A percentile compares a stretch with the other conserved stretches of the same genome.
Conservation (phyloP, 2,797 vertebrate species). For the Potorous gilbertii region DNA sequence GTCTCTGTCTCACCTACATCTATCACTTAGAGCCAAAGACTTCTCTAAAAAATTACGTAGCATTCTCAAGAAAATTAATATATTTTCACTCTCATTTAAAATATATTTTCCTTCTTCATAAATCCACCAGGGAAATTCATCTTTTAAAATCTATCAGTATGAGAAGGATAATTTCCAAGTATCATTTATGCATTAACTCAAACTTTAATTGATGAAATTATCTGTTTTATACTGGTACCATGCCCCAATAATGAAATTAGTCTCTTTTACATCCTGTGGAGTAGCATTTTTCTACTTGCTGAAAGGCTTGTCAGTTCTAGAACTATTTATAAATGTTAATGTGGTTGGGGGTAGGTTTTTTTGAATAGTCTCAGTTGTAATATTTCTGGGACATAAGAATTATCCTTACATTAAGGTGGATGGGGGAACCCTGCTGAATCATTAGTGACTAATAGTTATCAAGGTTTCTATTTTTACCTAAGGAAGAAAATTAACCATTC, state of each 20-base stretch:
- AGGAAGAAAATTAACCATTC: conserved; percentile 58
- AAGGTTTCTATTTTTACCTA: conserved; percentile 56
- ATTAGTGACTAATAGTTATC: conserved; percentile 60
- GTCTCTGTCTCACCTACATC: too few species aligned
- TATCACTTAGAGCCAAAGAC: conserved; percentile 28
- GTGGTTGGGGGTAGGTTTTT: neutral
- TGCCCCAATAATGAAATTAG: conserved; percentile 49
- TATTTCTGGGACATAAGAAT: conserved; percentile 28
- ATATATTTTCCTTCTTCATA: neutral
- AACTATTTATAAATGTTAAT: neutral
- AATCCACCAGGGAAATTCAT: conserved; percentile 61
- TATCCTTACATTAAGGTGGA: conserved; percentile 7
- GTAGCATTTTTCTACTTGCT: conserved; percentile 10
- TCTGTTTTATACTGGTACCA: conserved; percentile 43
- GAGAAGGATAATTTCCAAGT: conserved; percentile 47
- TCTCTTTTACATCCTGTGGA: conserved; percentile 11
- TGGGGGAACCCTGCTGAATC: neutral
- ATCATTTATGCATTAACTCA: conserved; percentile 44
- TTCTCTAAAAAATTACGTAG: conserved; percentile 33
- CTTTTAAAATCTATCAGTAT: conserved; percentile 21
- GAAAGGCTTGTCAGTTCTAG: conserved; percentile 34
- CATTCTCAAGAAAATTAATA: conserved; percentile 56
- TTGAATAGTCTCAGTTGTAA: conserved; percentile 19
- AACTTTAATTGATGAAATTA: conserved; percentile 51
- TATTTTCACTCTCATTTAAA: conserved; percentile 42